Conservation (phyloP, 2,888 invertebrate species). For the Cephus pygmeus region DNA sequence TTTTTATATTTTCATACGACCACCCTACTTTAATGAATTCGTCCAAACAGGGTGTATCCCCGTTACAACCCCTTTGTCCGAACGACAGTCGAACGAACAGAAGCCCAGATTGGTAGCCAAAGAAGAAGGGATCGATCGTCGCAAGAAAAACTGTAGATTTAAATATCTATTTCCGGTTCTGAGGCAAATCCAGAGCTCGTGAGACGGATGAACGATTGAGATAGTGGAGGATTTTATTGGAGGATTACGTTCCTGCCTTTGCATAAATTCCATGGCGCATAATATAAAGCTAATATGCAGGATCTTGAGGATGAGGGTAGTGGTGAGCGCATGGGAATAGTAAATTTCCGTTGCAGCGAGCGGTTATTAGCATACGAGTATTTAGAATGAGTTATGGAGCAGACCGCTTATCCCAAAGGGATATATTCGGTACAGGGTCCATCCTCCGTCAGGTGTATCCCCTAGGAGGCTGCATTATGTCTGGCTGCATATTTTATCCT, state of each 20-base stretch:
- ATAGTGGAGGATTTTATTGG: slow-evolving; percentile 39
- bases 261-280: slow-evolving; percentile 46
- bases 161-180: neutral
- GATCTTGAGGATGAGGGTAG: slow-evolving; percentile 8
- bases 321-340: slow-evolving; percentile 41
- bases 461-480: slow-evolving; percentile 45
- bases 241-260: slow-evolving; percentile 29
- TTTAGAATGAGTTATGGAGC: slow-evolving; percentile 60
- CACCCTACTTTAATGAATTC: neutral
- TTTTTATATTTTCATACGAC: neutral
- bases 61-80: neutral
- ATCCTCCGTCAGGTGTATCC: slow-evolving; percentile 51
- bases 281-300: slow-evolving; percentile 16
- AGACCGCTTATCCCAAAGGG: slow-evolving; percentile 46
- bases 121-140: neutral
- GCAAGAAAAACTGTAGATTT: neutral
- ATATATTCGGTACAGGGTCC: slow-evolving; percentile 36
- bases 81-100: neutral
- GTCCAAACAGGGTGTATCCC: neutral
- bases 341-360: slow-evolving; percentile 48
- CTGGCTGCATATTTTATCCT: slow-evolving; percentile 46
- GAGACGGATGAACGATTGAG: slow-evolving; percentile 40
- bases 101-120: neutral
- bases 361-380: slow-evolving; percentile 61
- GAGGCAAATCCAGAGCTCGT: neutral